Percentiles rank a stretch among this genome's conserved stretches.
phyloP scores from a whole-genome alignment of 2,888 invertebrate species.

The Ophion ventricosus region DNA sequence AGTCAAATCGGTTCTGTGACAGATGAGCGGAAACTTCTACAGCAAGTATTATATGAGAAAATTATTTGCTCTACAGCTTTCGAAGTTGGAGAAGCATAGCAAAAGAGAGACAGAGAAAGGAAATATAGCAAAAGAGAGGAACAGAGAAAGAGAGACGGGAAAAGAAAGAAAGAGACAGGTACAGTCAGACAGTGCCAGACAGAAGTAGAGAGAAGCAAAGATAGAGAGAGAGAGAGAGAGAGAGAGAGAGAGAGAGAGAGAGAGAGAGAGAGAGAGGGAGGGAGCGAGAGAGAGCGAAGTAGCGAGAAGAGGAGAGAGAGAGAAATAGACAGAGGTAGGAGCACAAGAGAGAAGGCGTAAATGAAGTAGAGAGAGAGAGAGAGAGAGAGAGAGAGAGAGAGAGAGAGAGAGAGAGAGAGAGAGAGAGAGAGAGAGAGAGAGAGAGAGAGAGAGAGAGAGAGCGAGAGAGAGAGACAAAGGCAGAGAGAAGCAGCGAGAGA shows the following conservation, averaged over 20 bases:
- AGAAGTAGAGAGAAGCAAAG: slow-evolving; percentile 18
- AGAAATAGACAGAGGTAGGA: slow-evolving; percentile 25
- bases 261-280: too few species aligned
- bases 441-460: slow-evolving; percentile 19
- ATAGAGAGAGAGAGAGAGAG: not conserved
- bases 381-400: not conserved
- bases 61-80: too few species aligned
- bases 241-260: too few species aligned
- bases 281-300: slow-evolving; percentile 6
- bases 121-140: slow-evolving; percentile 18
- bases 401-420: slow-evolving; percentile 18
- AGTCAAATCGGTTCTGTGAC: too few species aligned
- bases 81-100: slow-evolving; percentile 15
- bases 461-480: slow-evolving; percentile 2
- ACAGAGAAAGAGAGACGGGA: not conserved
- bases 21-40: too few species aligned
- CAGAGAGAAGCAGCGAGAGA: not conserved
- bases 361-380: not conserved
- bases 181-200: slow-evolving; percentile 25
- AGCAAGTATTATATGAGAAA: too few species aligned
- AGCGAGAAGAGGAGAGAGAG: slow-evolving; percentile 29
- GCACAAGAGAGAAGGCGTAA: slow-evolving; percentile 4
- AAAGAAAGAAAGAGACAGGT: too few species aligned
- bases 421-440: not conserved
- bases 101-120: slow-evolving; percentile 20